Conservation (phyloP, 2,797 vertebrate genomes). For the Sebastes vulpes region DNA sequence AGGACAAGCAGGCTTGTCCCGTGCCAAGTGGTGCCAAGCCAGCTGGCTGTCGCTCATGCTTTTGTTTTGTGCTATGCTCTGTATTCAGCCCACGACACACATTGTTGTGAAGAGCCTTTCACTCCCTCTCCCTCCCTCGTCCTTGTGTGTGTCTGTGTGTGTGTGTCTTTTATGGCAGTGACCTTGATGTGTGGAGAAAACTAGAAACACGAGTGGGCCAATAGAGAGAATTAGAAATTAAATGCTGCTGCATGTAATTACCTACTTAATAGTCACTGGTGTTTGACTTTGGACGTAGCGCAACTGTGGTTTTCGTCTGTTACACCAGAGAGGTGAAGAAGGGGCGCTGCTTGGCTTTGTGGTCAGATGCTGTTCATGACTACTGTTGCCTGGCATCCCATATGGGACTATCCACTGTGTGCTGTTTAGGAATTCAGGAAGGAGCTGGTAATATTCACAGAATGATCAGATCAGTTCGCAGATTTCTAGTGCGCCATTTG, state of each 20-base stretch:
- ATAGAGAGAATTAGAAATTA: slow-evolving; percentile 56
- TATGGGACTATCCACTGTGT: neutral
- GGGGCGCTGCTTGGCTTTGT: neutral
- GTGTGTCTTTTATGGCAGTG: slow-evolving; percentile 36
- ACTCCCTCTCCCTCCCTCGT: slow-evolving; percentile 41
- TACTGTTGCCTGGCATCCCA: neutral
- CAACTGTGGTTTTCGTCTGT: slow-evolving; percentile 12
- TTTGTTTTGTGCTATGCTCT: slow-evolving; percentile 78
- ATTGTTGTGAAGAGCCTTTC: slow-evolving; percentile 75
- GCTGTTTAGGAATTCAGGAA: neutral
- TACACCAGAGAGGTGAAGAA: slow-evolving; percentile 37
- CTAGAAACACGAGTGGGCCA: slow-evolving; percentile 45
- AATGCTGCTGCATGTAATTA: slow-evolving; percentile 50
- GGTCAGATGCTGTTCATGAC: neutral
- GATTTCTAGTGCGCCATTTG: neutral
- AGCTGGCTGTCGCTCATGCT: slow-evolving; percentile 81
- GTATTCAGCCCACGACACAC: slow-evolving; percentile 73
- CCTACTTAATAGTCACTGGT: slow-evolving; percentile 31
- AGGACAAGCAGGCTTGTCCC: slow-evolving; percentile 68
- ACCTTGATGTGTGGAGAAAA: slow-evolving; percentile 73
- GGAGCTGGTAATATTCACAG: neutral
- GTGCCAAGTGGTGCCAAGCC: slow-evolving; percentile 83
- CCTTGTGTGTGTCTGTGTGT: slow-evolving; percentile 32
- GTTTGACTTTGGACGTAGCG: slow-evolving; percentile 24
- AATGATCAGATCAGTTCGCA: neutral